phyloP scores from a whole-genome alignment of 2,113 vertebrate genomes.

The Embiotoca jacksoni region DNA sequence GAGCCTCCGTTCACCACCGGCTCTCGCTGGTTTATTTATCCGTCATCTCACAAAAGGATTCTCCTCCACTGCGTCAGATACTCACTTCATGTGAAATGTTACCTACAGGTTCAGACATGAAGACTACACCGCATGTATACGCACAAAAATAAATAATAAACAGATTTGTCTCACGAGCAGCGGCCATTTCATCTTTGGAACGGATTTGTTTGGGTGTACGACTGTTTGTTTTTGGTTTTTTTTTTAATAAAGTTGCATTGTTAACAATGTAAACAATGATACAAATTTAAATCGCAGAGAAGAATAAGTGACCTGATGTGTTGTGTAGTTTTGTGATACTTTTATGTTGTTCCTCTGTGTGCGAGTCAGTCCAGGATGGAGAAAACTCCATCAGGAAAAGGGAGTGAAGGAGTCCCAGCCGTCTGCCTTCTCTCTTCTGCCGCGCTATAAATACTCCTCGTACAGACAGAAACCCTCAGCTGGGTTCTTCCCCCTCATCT shows the following conservation, averaged over 20 bases:
- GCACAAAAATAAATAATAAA: slow-evolving; percentile 46
- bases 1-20: slow-evolving; percentile 9
- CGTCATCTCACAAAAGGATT: neutral
- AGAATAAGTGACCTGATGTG: too few relatives aligned
- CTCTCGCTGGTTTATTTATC: neutral
- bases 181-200: slow-evolving; percentile 17
- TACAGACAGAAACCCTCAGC: slow-evolving; percentile 2
- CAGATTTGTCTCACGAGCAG: neutral
- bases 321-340: neutral
- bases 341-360: slow-evolving; percentile 5
- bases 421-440: slow-evolving; percentile 3
- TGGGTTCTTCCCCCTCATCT: slow-evolving; percentile 19
- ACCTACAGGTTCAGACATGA: slow-evolving; percentile 4
- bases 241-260: too few relatives aligned
- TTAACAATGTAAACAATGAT: too few relatives aligned
- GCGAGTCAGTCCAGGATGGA: slow-evolving; percentile 6
- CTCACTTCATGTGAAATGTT: neutral
- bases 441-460: slow-evolving; percentile 48
- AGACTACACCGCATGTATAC: slow-evolving; percentile 6
- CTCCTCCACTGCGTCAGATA: neutral
- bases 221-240: too few relatives aligned
- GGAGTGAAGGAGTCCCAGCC: slow-evolving; percentile 10
- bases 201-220: neutral
- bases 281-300: too few relatives aligned
- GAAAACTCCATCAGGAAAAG: neutral